phyloP scores from a whole-genome alignment of 1,140 invertebrate species.

The Zaprionus capensis region DNA sequence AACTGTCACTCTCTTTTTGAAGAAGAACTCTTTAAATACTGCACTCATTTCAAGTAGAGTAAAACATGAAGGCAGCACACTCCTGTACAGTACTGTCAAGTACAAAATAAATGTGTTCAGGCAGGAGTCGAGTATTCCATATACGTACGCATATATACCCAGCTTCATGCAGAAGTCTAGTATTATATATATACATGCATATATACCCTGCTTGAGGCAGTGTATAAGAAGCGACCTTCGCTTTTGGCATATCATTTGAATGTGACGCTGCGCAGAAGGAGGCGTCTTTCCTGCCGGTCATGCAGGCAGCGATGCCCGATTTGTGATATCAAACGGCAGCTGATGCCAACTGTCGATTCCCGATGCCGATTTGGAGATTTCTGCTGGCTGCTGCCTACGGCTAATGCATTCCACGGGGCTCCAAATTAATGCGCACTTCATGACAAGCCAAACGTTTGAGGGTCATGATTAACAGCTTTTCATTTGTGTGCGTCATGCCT shows the following conservation, averaged over 20 bases:
- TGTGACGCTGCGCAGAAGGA: slow-evolving; percentile 35
- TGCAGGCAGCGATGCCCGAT: slow-evolving; percentile 28
- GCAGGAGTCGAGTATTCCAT: no score
- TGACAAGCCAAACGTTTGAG: slow-evolving; percentile 59
- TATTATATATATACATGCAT: no score
- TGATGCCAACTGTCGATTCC: slow-evolving; percentile 1
- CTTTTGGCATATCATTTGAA: slow-evolving; percentile 68
- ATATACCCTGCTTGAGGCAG: neutral
- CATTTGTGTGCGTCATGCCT: slow-evolving; percentile 37
- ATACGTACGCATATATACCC: no score
- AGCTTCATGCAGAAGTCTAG: neutral
- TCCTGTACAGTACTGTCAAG: no score
- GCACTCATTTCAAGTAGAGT: no score
- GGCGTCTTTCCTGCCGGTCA: slow-evolving; percentile 64
- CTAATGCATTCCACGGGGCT: slow-evolving; percentile 39
- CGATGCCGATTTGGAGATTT: slow-evolving; percentile 4
- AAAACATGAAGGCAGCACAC: no score
- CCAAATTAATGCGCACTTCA: slow-evolving; percentile 66
- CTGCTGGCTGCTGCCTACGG: slow-evolving; percentile 16
- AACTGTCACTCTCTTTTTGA: no score
- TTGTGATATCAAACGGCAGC: neutral
- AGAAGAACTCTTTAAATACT: no score
- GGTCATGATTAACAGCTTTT: slow-evolving; percentile 50
- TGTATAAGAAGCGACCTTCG: neutral
- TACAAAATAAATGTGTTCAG: no score